Percentiles rank a stretch among this genome's conserved stretches.
Conservation (phyloP, 2,888 invertebrate species). For the Amitus sp. region DNA sequence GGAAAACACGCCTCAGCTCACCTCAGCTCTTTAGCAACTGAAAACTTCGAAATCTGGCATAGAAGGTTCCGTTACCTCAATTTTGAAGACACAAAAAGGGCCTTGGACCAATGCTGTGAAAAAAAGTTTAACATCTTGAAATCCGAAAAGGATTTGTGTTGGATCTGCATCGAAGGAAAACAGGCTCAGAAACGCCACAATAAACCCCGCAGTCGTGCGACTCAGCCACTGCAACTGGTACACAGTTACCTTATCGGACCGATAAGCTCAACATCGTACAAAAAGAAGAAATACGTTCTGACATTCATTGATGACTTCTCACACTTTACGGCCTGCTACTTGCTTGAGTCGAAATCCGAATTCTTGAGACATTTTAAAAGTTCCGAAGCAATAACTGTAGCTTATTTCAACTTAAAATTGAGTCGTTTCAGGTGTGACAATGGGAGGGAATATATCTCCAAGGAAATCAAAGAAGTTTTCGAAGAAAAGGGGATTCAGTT, state of each 20-base stretch:
- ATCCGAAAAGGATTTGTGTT: slow-evolving; percentile 14
- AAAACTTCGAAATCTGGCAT: slow-evolving; percentile 25
- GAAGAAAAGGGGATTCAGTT: slow-evolving; percentile 42
- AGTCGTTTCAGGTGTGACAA: slow-evolving; percentile 45
- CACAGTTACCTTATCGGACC: slow-evolving; percentile 19
- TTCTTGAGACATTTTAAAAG: slow-evolving; percentile 1
- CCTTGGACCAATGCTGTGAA: slow-evolving; percentile 12
- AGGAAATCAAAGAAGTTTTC: slow-evolving; percentile 40
- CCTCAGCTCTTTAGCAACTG: not conserved
- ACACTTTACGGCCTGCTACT: slow-evolving; percentile 12
- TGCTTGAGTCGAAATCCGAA: slow-evolving; percentile 6
- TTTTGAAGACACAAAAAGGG: slow-evolving; percentile 17
- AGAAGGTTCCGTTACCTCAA: slow-evolving; percentile 35
- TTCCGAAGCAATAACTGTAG: not conserved
- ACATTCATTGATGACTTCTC: slow-evolving; percentile 14
- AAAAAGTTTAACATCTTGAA: slow-evolving; percentile 25
- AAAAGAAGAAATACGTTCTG: slow-evolving; percentile 5
- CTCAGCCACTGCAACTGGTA: slow-evolving; percentile 31
- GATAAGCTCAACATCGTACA: not conserved
- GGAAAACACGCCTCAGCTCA: not conserved
- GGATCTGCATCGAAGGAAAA: slow-evolving; percentile 38
- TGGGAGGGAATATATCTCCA: slow-evolving; percentile 44
- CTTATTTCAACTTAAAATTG: not conserved
- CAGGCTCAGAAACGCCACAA: slow-evolving; percentile 20
- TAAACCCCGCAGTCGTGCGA: slow-evolving; percentile 25